Base-by-base conservation (phyloP, 2,888 invertebrate species). In the Cremastobaeus sp. region DNA sequence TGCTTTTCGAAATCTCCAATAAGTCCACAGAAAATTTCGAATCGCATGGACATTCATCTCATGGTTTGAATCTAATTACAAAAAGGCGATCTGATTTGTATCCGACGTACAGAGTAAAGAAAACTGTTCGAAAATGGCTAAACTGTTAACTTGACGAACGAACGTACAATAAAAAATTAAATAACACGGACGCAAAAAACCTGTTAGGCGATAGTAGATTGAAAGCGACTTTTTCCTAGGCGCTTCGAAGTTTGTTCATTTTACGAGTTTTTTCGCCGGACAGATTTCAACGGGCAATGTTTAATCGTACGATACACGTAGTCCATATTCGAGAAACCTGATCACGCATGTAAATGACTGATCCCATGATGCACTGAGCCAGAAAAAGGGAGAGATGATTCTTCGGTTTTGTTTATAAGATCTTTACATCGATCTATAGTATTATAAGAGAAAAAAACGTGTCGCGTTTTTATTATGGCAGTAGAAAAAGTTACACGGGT, bases 321-420 rank as follows among this genome's bases (percentile, higher is more conserved):
- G 70, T 60, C 70, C 57, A 64, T 64, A 71, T 71, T 71, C 70
- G 64, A 57, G 70, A 71, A 71, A 71, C 64, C 57, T 45, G 71
- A 71, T 71, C 71, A 57, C 30, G 71, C 71, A 50, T 64, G 71
- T 71, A 71, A 71, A 64, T 64, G 71, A 71, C 64, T 64, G 71
- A 71, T 71, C 57, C 57, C 50, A 62, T 57, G 64, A 57, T 57
- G 64, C 71, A 64, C 30, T 64, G 57, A 71, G 35, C 43, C 57
- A 64, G 64, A 71, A 71, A 64, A 57, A 45, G 57, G 47, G 35
- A 64, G 64, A 57, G 57, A 64, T 64, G 62, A 71, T 64, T 71
- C 57, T 15, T 57, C 20, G 45, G 55, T 55, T 54, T 34, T 70
- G 60, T 70, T 70, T 62, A 48, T 41, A 28, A 34, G 47, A 57